A percentile compares a stretch with the other conserved stretches of the same genome.
These are phyloP conservation scores for Cyprinodon diabolis DNA, from an alignment of 2,797 vertebrate species.

Conservation along the genomic window DNA sequence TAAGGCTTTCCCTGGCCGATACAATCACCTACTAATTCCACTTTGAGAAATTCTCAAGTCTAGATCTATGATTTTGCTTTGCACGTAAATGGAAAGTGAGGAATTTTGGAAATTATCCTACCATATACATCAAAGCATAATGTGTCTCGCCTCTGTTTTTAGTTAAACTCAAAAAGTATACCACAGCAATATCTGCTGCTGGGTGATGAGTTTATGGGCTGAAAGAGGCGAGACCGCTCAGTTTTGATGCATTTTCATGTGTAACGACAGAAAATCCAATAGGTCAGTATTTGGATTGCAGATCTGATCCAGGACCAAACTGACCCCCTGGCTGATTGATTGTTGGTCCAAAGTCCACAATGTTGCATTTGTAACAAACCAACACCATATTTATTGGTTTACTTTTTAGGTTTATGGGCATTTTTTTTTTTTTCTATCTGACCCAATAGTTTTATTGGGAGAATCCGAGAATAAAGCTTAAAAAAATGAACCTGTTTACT, in stretches of 20 bases:
- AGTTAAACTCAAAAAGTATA: not conserved
- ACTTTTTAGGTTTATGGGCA: not conserved
- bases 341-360: not conserved
- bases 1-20: not conserved
- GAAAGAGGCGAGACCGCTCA: not conserved
- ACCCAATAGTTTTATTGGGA: constrained; percentile 19
- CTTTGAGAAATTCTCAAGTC: constrained; percentile 5
- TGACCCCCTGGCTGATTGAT: not conserved
- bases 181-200: not conserved
- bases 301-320: not conserved
- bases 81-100: not conserved
- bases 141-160: not conserved
- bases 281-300: no score
- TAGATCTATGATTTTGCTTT: no score
- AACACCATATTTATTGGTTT: not conserved
- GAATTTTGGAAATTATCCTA: not conserved
- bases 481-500: not conserved
- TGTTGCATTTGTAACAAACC: constrained; percentile 2
- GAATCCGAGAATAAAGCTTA: not conserved
- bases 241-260: not conserved
- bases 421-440: constrained; percentile 30
- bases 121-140: not conserved
- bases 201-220: not conserved
- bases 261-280: no score
- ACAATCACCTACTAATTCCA: constrained; percentile 18